phyloP scores from a whole-genome alignment of 1,140 invertebrate species.

The Halesus radiatus region DNA sequence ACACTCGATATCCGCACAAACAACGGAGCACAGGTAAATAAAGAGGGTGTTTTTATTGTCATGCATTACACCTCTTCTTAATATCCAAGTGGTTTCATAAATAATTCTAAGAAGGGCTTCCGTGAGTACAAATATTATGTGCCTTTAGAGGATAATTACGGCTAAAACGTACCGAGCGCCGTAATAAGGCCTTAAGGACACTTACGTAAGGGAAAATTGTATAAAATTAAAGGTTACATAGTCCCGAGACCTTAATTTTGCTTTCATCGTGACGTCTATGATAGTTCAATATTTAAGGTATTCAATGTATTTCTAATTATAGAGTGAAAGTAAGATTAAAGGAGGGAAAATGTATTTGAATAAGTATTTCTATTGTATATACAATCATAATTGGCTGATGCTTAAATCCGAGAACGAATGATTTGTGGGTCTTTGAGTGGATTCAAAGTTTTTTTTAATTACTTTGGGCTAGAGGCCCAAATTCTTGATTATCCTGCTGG shows the following conservation, averaged over 20 bases:
- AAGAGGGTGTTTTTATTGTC: no score
- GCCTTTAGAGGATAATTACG: neutral
- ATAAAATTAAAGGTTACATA: neutral
- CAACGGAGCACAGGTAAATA: no score
- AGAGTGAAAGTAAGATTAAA: neutral
- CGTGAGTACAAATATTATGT: neutral
- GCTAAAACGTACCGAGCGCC: neutral
- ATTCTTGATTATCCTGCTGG: no score
- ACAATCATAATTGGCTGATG: no score
- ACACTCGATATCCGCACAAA: no score
- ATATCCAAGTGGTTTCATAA: slow-evolving; percentile 19
- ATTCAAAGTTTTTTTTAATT: no score
- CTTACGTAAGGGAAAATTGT: neutral
- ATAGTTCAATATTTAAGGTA: neutral
- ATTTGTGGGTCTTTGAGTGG: no score
- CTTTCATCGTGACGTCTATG: neutral
- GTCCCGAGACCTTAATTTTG: neutral
- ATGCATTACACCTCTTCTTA: neutral
- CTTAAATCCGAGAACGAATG: no score
- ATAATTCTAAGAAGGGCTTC: neutral
- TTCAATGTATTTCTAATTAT: neutral
- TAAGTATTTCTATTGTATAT: neutral
- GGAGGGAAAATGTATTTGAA: neutral
- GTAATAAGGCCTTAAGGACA: slow-evolving; percentile 18
- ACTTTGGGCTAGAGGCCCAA: no score